Evolutionary conservation across 2,113 vertebrate genomes (phyloP).

Genomic region (Lepus europaeus): DNA sequence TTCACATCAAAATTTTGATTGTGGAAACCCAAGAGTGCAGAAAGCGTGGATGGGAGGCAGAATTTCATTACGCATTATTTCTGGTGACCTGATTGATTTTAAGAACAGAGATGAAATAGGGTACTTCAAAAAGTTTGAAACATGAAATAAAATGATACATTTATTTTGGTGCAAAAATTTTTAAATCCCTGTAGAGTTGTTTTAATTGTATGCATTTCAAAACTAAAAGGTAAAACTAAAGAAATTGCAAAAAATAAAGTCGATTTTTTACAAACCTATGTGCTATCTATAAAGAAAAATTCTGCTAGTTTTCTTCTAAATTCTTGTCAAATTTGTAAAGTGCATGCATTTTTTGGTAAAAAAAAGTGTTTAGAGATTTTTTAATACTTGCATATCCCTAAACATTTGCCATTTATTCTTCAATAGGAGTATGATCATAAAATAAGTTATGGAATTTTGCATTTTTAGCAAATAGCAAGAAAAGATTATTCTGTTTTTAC

Average conservation of each 20-base stretch:
- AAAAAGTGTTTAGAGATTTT: conserved; percentile 31
- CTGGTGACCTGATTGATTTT: background rate
- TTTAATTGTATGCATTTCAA: conserved; percentile 12
- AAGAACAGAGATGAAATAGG: background rate
- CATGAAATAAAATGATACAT: too few species aligned
- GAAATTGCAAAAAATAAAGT: conserved; percentile 45
- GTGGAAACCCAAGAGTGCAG: background rate
- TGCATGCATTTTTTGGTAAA: background rate
- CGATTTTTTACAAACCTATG: background rate
- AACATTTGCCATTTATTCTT: conserved; percentile 31
- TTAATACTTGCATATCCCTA: background rate
- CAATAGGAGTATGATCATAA: background rate
- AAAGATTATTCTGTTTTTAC: background rate
- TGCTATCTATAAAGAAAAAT: conserved; percentile 37
- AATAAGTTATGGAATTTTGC: background rate
- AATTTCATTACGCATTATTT: background rate
- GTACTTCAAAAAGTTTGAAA: too few species aligned
- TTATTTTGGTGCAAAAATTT: too few species aligned
- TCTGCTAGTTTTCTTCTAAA: background rate
- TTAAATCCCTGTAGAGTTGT: background rate
- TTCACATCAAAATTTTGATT: conserved; percentile 1
- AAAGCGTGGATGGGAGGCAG: background rate
- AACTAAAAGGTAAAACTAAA: conserved; percentile 52
- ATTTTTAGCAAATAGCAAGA: conserved; percentile 8
- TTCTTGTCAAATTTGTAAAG: conserved; percentile 36